Evolutionary conservation across 2,888 invertebrate species (phyloP).

Genomic region (Rhimphoctona megacephalus): DNA sequence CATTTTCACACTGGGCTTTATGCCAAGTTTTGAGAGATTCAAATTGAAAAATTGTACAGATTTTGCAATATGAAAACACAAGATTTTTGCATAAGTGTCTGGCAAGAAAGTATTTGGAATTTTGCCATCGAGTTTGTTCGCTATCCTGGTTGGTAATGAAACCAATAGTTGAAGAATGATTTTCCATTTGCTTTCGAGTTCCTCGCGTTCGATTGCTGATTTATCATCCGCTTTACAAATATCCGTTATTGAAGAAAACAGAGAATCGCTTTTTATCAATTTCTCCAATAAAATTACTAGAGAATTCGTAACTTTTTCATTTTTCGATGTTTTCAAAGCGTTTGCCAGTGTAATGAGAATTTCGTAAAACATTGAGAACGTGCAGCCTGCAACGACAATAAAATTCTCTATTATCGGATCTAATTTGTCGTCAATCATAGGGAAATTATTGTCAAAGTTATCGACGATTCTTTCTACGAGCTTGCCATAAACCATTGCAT

Average conservation of each 20-base stretch:
- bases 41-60: slow-evolving; percentile 88
- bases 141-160: slow-evolving; percentile 90
- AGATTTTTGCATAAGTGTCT: slow-evolving; percentile 86
- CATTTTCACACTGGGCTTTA: slow-evolving; percentile 84
- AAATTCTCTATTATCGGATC: slow-evolving; percentile 84
- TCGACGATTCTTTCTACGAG: slow-evolving; percentile 86
- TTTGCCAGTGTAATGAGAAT: slow-evolving; percentile 85
- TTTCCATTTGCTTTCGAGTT: slow-evolving; percentile 84
- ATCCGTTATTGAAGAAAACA: slow-evolving; percentile 86
- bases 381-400: slow-evolving; percentile 86
- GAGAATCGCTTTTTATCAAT: slow-evolving; percentile 87
- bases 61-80: slow-evolving; percentile 88
- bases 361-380: slow-evolving; percentile 83
- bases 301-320: slow-evolving; percentile 79
- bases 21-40: slow-evolving; percentile 80
- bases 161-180: slow-evolving; percentile 88
- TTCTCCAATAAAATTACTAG: slow-evolving; percentile 85
- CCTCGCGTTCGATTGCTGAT: slow-evolving; percentile 71
- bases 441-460: slow-evolving; percentile 87
- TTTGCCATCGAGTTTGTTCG: slow-evolving; percentile 88
- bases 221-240: slow-evolving; percentile 77
- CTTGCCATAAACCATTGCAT: slow-evolving; percentile 85
- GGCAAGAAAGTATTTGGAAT: slow-evolving; percentile 87
- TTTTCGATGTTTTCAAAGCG: slow-evolving; percentile 85
- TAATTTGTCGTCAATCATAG: slow-evolving; percentile 82